phyloP scores from a whole-genome alignment of 2,888 invertebrate species.

The Ichneumoninae sp. region DNA sequence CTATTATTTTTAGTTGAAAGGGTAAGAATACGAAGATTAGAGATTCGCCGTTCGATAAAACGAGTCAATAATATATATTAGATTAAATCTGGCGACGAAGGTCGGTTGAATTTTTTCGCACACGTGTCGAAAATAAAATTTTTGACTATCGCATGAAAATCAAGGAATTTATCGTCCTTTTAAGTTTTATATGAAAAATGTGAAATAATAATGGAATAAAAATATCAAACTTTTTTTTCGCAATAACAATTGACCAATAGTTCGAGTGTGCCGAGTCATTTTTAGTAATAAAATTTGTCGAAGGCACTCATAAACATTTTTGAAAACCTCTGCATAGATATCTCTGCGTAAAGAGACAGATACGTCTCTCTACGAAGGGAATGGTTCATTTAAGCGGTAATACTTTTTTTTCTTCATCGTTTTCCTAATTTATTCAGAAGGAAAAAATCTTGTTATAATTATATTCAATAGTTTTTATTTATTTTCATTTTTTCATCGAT shows the following conservation, averaged over 20 bases:
- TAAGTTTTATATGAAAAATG: not conserved
- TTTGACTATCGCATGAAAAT: not conserved
- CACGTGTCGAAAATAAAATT: not conserved
- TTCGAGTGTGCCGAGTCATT: not conserved
- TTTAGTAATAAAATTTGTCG: too few species aligned
- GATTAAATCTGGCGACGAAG: not conserved
- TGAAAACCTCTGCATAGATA: not conserved
- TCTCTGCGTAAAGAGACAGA: too few species aligned
- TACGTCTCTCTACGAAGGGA: too few species aligned
- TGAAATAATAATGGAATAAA: not conserved
- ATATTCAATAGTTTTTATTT: not conserved
- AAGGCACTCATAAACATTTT: not conserved
- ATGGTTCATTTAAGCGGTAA: not conserved
- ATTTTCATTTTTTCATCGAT: too few species aligned
- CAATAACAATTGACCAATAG: not conserved
- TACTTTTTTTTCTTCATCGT: not conserved
- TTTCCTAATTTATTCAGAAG: not conserved
- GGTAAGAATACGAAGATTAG: too few species aligned
- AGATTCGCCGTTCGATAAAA: not conserved
- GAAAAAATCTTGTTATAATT: not conserved
- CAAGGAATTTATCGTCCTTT: not conserved
- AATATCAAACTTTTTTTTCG: not conserved
- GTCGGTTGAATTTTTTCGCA: not conserved
- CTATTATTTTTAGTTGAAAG: not conserved
- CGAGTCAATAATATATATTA: not conserved